These are phyloP conservation scores for Aptenodytes forsteri DNA, from an alignment of 2,113 vertebrate species.

Conservation along the genomic window DNA sequence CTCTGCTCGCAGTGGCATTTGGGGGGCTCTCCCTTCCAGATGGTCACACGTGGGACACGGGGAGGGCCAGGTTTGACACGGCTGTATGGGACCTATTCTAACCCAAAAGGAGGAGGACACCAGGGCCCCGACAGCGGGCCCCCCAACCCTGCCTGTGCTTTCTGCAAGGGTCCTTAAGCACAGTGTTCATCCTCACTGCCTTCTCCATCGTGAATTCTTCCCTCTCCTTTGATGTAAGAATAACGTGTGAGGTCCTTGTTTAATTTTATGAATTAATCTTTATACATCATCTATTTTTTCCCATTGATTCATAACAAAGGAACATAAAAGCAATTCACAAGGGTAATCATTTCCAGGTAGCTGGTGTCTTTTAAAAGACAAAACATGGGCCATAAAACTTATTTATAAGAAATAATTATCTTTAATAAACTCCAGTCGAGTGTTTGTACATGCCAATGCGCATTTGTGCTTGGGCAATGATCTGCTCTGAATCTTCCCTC, in stretches of 20 bases:
- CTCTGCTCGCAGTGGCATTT: accelerated
- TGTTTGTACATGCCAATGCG: background rate
- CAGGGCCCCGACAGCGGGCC: background rate
- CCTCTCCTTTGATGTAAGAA: too few relatives aligned
- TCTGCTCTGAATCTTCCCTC: background rate
- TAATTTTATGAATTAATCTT: background rate
- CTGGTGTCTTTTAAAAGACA: background rate
- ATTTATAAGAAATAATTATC: background rate
- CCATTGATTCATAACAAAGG: background rate
- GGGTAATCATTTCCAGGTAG: background rate
- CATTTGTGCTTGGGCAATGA: too few relatives aligned
- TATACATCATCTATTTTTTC: background rate
- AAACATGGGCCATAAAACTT: background rate
- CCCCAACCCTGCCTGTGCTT: background rate
- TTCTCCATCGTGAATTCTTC: background rate
- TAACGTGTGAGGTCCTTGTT: background rate
- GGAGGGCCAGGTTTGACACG: accelerated
- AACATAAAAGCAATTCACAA: background rate
- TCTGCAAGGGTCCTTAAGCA: background rate
- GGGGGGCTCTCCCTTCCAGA: background rate
- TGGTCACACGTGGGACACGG: background rate
- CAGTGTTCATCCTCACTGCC: background rate
- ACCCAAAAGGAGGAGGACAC: background rate
- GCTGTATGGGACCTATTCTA: background rate
- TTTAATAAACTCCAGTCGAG: background rate